phyloP scores from a whole-genome alignment of 2,113 vertebrate species.

The Setophaga kirtlandii region DNA sequence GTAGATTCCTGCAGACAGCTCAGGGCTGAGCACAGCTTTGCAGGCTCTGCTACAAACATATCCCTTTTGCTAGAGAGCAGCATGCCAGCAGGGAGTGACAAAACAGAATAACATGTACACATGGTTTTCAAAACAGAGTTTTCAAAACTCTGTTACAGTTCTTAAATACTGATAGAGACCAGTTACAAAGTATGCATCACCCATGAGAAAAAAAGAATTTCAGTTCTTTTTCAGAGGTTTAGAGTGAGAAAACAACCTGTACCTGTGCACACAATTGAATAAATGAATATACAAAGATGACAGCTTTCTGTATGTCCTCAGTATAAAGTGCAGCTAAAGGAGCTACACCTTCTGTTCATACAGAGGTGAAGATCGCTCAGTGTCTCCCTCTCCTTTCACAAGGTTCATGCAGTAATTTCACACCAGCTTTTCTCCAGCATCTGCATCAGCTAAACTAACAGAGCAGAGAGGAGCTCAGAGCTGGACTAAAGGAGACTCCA shows the following conservation, averaged over 20 bases:
- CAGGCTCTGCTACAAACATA: neutral
- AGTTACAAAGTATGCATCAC: neutral
- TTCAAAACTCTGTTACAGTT: neutral
- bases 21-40: neutral
- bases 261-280: neutral
- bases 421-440: neutral
- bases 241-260: neutral
- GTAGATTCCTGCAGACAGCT: neutral
- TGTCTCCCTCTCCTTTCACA: neutral
- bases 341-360: neutral
- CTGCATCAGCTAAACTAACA: neutral
- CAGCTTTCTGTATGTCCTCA: neutral
- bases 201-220: neutral
- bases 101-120: neutral
- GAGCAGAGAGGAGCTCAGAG: neutral
- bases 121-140: neutral
- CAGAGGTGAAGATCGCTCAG: neutral
- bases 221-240: neutral
- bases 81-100: neutral
- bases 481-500: neutral
- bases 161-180: neutral
- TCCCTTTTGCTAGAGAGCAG: neutral
- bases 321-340: neutral
- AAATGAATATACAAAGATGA: neutral
- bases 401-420: neutral